Evolutionary conservation across 2,888 invertebrate genomes (phyloP).

Genomic region (Gastrophysa polygoni): DNA sequence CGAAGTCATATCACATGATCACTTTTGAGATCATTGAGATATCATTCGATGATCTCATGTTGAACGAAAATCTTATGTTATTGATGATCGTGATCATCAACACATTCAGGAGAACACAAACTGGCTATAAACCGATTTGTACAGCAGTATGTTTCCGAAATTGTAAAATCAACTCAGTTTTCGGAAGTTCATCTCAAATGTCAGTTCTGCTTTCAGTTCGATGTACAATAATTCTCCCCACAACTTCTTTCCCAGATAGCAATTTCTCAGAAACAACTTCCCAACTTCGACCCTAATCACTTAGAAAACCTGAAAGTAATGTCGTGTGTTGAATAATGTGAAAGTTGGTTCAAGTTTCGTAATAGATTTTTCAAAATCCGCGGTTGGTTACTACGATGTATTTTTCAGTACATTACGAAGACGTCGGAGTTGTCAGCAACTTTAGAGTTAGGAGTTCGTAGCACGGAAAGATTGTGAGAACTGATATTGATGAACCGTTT

Average conservation of each 20-base stretch:
- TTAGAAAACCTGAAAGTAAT: conserved; percentile 23
- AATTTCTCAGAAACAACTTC: conserved; percentile 14
- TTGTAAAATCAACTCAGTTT: not conserved
- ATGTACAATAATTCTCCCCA: conserved; percentile 6
- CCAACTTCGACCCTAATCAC: conserved; percentile 25
- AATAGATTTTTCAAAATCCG: conserved; percentile 13
- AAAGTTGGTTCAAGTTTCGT: conserved; percentile 19
- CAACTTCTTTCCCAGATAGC: conserved; percentile 11
- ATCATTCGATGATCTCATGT: too few relatives aligned
- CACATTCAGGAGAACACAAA: too few relatives aligned
- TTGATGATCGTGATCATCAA: too few relatives aligned
- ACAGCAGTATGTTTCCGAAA: too few relatives aligned
- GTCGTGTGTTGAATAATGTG: conserved; percentile 18
- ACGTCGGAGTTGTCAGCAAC: not conserved
- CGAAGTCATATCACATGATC: too few relatives aligned
- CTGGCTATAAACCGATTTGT: not conserved
- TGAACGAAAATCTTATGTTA: too few relatives aligned
- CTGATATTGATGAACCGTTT: not conserved
- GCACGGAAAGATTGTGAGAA: not conserved
- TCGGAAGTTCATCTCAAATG: not conserved
- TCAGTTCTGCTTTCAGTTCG: not conserved
- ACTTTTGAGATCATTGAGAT: too few relatives aligned
- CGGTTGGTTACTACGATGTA: conserved; percentile 7
- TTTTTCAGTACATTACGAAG: not conserved
- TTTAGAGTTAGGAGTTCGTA: not conserved